Base-by-base conservation (phyloP, 1,140 invertebrate species). In the Reticulitermes speratus region DNA sequence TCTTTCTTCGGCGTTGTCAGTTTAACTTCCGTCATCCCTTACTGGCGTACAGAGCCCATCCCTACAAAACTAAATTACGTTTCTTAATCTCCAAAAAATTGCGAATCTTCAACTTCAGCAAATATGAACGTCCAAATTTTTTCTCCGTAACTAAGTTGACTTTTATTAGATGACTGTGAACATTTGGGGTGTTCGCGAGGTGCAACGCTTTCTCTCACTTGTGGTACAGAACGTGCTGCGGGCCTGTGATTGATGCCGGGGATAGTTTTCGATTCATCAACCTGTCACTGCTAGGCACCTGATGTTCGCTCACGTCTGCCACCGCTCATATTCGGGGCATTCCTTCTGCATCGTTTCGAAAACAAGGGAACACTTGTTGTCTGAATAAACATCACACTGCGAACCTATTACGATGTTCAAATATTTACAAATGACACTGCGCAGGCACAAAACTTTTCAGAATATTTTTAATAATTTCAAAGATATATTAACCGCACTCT, bases 191-290 rank as follows among this genome's bases (percentile, higher is more conserved):
- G 65, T 6, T 25, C 5, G 65, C 25, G 65, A 38, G 14, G 65
- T 0, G 65, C 25, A 30, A 30, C n/a, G n/a, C 8, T 14, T 75
- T 25, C n/a, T 75, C 65, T 16, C n/a, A 48, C 48, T 16, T 16
- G 14, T 21, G 19, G 52, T 21, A 16, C 52, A 55, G 52, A 55
- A 55, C 52, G 19, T 16, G 52, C 52, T 55, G 25, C 65, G 6
- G 65, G 65, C 65, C 65, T 14, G 65, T 75, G 65, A 75, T 75
- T 75, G 65, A 75, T 30, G n/a, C n/a, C 25, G 65, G 25, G 65
- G 65, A 75, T 75, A 75, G 65, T 30, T 75, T 75, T 75, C 65
- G 65, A 75, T 75, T 75, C n/a, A 30, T 75, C 65, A 75, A 75
- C 9, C 25, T 75, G 65, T 75, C 65, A 75, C 8, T 14, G 25